phyloP scores from a whole-genome alignment of 2,113 vertebrate species.

The Stigmatopora nigra region DNA sequence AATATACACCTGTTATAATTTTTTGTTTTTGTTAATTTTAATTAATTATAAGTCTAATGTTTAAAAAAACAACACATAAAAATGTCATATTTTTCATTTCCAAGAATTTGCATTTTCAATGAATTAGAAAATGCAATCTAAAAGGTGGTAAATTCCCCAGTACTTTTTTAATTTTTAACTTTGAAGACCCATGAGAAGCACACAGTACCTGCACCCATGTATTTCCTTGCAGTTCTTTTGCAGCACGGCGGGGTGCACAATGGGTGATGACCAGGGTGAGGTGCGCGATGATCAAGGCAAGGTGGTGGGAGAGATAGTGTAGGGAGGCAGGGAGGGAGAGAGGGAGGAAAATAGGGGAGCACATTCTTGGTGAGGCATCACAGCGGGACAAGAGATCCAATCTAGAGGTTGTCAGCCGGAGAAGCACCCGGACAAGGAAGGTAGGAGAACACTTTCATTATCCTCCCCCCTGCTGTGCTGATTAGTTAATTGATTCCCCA shows the following conservation, averaged over 20 bases:
- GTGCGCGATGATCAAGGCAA: constrained; percentile 25
- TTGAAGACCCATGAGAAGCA: not conserved
- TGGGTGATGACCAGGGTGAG: constrained; percentile 24
- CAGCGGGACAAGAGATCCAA: constrained; percentile 61
- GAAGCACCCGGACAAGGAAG: constrained; percentile 66
- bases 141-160: not conserved
- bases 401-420: constrained; percentile 58
- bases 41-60: too few species aligned
- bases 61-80: not conserved
- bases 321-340: constrained; percentile 22
- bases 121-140: not conserved
- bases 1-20: too few species aligned
- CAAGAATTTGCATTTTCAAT: not conserved
- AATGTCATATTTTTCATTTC: too few species aligned
- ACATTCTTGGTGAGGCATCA: constrained; percentile 60
- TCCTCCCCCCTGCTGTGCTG: constrained; percentile 8
- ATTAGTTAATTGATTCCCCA: not conserved
- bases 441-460: constrained; percentile 47
- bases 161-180: not conserved
- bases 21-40: too few species aligned
- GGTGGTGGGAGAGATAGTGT: constrained; percentile 20
- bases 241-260: constrained; percentile 15
- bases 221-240: constrained; percentile 11
- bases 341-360: constrained; percentile 30
- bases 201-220: not conserved